Percentiles rank a stretch among this genome's conserved stretches.
Conservation (phyloP, 2,797 vertebrate genomes). For the Gymnothorax reevesii region DNA sequence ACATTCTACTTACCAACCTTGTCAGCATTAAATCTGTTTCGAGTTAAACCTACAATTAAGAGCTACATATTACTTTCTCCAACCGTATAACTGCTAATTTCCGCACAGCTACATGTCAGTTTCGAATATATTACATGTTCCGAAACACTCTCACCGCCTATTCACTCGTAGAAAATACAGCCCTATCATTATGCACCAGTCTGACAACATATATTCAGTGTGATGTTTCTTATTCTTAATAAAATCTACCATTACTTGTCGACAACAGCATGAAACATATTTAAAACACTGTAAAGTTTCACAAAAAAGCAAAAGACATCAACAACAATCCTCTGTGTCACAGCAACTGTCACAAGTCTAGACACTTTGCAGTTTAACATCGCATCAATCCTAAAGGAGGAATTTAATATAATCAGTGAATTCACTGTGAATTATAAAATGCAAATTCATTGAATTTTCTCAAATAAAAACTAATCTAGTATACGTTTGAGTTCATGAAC, state of each 20-base stretch:
- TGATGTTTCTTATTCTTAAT: neutral
- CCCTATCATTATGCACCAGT: neutral
- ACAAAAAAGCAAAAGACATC: neutral
- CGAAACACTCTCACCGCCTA: neutral
- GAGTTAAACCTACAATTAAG: neutral
- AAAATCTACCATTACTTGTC: neutral
- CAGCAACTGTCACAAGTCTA: neutral
- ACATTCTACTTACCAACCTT: neutral
- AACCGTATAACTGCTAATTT: neutral
- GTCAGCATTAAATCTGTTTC: neutral
- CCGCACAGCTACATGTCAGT: neutral
- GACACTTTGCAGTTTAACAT: neutral
- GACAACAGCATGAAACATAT: neutral
- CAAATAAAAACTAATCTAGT: too few species aligned
- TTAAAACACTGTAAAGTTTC: neutral
- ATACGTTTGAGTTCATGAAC: too few species aligned
- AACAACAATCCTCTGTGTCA: neutral
- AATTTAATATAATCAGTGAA: too few species aligned
- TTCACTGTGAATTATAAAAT: too few species aligned
- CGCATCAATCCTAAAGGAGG: neutral
- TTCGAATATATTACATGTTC: neutral
- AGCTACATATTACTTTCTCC: neutral
- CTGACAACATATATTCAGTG: neutral
- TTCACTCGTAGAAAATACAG: neutral
- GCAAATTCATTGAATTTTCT: too few species aligned